phyloP scores from a whole-genome alignment of 2,888 invertebrate genomes.

The Andrena fulva region DNA sequence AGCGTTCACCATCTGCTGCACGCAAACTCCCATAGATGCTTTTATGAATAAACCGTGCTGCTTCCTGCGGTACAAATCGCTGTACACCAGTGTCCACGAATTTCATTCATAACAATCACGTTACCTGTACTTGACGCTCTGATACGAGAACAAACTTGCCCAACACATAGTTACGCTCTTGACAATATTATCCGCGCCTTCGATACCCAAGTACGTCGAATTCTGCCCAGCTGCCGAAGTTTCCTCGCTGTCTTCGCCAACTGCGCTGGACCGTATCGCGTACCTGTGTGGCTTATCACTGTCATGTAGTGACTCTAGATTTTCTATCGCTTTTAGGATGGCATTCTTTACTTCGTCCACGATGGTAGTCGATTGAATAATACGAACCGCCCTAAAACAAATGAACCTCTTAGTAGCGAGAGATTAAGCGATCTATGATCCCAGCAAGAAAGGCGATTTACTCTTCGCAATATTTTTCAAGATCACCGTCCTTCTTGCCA shows the following conservation, averaged over 20 bases:
- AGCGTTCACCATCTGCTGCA: conserved; percentile 91
- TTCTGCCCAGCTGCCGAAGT: conserved; percentile 94
- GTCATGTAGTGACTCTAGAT: conserved; percentile 69
- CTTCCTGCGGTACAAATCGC: conserved; percentile 82
- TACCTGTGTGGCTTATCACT: conserved; percentile 81
- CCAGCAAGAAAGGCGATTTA: conserved; percentile 69
- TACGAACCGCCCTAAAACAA: conserved; percentile 83
- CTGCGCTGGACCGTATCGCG: conserved; percentile 90
- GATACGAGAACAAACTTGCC: conserved; percentile 92
- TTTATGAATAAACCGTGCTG: conserved; percentile 90
- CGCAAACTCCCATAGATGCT: conserved; percentile 91
- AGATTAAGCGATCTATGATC: not conserved
- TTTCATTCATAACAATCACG: not conserved
- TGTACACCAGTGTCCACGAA: not conserved
- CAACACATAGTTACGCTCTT: conserved; percentile 90
- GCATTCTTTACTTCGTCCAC: conserved; percentile 81
- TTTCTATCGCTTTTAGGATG: conserved; percentile 79
- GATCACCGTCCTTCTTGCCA: conserved; percentile 84
- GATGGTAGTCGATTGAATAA: conserved; percentile 84
- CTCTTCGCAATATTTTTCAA: conserved; percentile 86
- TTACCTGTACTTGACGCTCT: conserved; percentile 92
- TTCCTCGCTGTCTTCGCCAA: conserved; percentile 92
- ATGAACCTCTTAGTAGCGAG: not conserved
- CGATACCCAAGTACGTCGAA: conserved; percentile 90
- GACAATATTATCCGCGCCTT: conserved; percentile 86